Conservation (phyloP, 2,797 vertebrate genomes). For the Myotis daubentonii region DNA sequence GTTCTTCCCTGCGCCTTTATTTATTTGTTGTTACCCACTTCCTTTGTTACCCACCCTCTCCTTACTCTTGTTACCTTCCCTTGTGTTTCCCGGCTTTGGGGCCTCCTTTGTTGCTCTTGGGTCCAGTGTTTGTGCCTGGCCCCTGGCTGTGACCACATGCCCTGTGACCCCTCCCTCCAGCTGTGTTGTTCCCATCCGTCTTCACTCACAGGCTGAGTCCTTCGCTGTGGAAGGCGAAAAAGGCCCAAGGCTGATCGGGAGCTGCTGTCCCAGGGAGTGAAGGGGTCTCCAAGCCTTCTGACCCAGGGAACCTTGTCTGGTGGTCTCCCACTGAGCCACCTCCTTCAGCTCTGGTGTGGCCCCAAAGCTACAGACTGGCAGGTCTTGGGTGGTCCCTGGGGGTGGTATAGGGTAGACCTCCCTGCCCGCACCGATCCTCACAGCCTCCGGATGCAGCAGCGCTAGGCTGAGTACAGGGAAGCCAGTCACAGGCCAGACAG, state of each 20-base stretch:
- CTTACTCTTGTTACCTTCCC: neutral
- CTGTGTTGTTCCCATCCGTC: neutral
- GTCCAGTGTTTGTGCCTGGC: neutral
- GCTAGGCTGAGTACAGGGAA: neutral
- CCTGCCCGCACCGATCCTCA: neutral
- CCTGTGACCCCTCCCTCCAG: neutral
- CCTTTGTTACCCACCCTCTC: neutral
- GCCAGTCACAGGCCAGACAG: neutral
- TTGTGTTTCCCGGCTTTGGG: neutral
- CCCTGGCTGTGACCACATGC: neutral
- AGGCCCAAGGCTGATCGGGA: neutral
- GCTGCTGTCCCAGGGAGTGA: neutral
- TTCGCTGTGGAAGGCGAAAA: neutral
- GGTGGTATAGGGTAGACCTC: too few species aligned
- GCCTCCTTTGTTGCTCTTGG: neutral
- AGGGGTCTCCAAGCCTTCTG: neutral
- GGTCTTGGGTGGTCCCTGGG: neutral
- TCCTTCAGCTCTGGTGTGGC: neutral
- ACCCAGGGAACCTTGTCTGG: neutral
- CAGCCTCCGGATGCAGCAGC: neutral
- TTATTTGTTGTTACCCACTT: neutral
- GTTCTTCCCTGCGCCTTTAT: neutral
- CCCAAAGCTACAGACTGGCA: neutral
- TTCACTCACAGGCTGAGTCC: neutral
- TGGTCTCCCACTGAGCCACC: neutral